These are phyloP conservation scores for Arothron firmamentum DNA, from an alignment of 2,113 vertebrate species.

Conservation along the genomic window DNA sequence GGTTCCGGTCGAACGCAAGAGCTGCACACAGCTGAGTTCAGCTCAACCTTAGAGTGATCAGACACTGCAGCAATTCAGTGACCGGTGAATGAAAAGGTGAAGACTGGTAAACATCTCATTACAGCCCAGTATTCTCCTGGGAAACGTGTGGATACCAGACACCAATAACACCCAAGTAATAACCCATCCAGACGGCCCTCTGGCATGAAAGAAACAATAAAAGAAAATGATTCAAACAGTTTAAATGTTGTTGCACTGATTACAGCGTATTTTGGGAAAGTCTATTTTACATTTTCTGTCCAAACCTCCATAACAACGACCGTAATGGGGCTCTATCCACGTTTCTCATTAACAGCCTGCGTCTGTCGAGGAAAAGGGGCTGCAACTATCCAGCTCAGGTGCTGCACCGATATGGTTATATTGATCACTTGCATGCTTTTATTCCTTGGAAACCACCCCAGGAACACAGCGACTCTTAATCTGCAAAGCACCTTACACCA, in stretches of 20 bases:
- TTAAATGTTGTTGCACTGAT: no score
- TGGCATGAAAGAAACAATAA: no score
- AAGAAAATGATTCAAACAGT: no score
- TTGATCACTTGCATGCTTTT: constrained; percentile 56
- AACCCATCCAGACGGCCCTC: no score
- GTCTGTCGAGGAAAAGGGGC: constrained; percentile 42
- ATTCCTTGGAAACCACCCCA: constrained; percentile 49
- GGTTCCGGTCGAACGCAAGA: constrained; percentile 21
- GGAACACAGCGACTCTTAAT: constrained; percentile 36
- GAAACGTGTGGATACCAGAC: no score
- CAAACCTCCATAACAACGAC: constrained; percentile 31
- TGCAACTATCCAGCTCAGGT: constrained; percentile 32
- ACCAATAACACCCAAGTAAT: no score
- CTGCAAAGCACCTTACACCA: constrained; percentile 5
- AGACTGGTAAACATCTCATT: no score
- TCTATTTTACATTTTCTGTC: constrained; percentile 19
- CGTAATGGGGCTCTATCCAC: constrained; percentile 25
- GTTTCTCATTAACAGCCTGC: constrained; percentile 61
- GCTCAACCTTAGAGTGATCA: no score
- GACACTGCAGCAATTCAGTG: no score
- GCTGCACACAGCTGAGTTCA: no score
- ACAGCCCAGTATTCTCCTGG: no score
- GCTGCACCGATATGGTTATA: constrained; percentile 62
- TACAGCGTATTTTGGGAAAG: no score
- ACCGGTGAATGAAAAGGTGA: background rate